These are phyloP conservation scores for Drosophila arizonae DNA, from an alignment of 1,140 invertebrate genomes.

Conservation along the genomic window DNA sequence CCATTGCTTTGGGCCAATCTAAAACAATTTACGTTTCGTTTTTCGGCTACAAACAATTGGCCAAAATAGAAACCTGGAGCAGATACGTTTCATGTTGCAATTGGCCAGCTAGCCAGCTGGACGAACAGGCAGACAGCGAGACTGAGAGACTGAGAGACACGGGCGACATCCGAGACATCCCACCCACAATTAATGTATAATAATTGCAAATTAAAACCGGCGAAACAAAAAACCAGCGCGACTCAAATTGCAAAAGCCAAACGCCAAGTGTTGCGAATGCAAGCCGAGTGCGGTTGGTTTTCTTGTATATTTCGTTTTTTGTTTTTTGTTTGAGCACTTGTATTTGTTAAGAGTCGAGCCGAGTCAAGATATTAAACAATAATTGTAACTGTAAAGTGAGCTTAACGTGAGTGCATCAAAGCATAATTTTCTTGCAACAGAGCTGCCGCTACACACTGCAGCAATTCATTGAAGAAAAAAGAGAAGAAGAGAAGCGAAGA, in stretches of 20 bases:
- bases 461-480: slow-evolving; percentile 55
- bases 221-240: slow-evolving; percentile 36
- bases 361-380: slow-evolving; percentile 79
- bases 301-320: slow-evolving; percentile 4
- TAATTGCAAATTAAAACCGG: slow-evolving; percentile 71
- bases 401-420: slow-evolving; percentile 81
- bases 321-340: slow-evolving; percentile 23
- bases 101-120: slow-evolving; percentile 6
- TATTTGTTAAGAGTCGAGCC: slow-evolving; percentile 62
- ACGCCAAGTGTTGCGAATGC: slow-evolving; percentile 71
- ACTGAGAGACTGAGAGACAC: background rate
- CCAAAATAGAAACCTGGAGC: slow-evolving; percentile 6
- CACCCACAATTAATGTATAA: slow-evolving; percentile 80
- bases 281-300: slow-evolving; percentile 46
- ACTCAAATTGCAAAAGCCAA: slow-evolving; percentile 59
- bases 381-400: slow-evolving; percentile 82
- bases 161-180: slow-evolving; percentile 50
- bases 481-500: slow-evolving; percentile 25
- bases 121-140: too few relatives aligned
- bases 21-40: slow-evolving; percentile 74
- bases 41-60: slow-evolving; percentile 40
- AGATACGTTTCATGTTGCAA: slow-evolving; percentile 36
- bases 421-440: slow-evolving; percentile 81
- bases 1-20: slow-evolving; percentile 55
- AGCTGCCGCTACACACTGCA: slow-evolving; percentile 56